These are phyloP conservation scores for Drosophila recens DNA, from an alignment of 2,888 invertebrate genomes.

Conservation along the genomic window DNA sequence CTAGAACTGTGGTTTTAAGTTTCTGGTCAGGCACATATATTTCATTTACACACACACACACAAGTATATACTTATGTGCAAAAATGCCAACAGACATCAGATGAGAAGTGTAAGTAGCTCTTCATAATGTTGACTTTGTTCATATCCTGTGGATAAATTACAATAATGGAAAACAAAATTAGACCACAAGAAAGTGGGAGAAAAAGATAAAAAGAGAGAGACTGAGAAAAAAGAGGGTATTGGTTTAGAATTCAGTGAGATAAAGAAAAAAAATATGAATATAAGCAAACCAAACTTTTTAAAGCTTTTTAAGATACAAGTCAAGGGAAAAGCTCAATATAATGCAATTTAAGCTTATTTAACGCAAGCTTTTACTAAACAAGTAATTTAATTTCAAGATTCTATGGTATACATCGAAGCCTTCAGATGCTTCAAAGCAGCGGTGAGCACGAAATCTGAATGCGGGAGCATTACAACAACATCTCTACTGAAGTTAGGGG, in stretches of 20 bases:
- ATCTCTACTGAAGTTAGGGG: no score
- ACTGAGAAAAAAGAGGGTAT: background rate
- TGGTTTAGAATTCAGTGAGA: background rate
- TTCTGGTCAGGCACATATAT: constrained; percentile 26
- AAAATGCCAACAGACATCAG: constrained; percentile 29
- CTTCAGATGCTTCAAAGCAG: no score
- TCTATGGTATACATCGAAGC: no score
- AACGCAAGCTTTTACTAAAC: no score
- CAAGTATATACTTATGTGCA: background rate
- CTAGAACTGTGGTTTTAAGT: constrained; percentile 27
- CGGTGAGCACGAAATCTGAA: no score
- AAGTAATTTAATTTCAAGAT: no score
- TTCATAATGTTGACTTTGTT: constrained; percentile 25
- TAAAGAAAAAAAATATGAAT: background rate
- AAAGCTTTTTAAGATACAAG: no score
- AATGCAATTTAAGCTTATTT: no score
- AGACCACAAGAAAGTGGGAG: background rate
- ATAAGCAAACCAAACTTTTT: background rate
- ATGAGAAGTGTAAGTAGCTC: constrained; percentile 10
- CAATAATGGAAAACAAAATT: constrained; percentile 10
- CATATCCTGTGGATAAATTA: constrained; percentile 9
- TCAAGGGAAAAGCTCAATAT: no score
- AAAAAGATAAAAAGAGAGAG: background rate
- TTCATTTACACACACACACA: background rate
- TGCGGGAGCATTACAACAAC: no score